Evolutionary conservation across 2,113 vertebrate genomes (phyloP).

Genomic region (Cyprinus carpio): DNA sequence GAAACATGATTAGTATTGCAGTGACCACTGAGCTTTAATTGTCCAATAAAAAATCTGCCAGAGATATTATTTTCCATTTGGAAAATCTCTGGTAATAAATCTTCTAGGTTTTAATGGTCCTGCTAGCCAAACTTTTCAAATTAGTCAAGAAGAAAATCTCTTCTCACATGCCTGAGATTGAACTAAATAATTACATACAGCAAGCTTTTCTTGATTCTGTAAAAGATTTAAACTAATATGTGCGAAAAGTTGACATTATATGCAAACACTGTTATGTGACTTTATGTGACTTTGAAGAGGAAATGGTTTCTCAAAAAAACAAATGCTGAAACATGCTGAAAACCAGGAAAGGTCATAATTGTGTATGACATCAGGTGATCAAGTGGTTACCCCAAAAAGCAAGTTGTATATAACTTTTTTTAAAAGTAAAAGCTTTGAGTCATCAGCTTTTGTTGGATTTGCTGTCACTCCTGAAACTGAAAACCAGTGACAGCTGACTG

Average conservation of each 20-base stretch:
- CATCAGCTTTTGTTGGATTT: too few relatives aligned
- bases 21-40: slow-evolving; percentile 1
- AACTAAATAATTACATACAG: too few relatives aligned
- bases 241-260: too few relatives aligned
- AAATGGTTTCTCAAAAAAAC: not conserved
- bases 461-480: too few relatives aligned
- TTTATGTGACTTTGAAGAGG: not conserved
- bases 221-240: too few relatives aligned
- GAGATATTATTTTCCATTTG: not conserved
- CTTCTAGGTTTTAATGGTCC: not conserved
- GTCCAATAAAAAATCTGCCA: not conserved
- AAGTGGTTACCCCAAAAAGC: not conserved
- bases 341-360: not conserved
- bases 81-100: not conserved
- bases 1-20: slow-evolving; percentile 11
- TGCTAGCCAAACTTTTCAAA: not conserved
- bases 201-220: too few relatives aligned
- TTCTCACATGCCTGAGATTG: not conserved
- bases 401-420: not conserved
- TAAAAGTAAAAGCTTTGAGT: too few relatives aligned
- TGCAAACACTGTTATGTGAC: not conserved
- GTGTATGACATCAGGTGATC: not conserved
- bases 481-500: slow-evolving; percentile 24
- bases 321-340: not conserved
- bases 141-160: not conserved